Percentiles rank a stretch among this genome's conserved stretches.
Evolutionary conservation across 2,797 vertebrate genomes (phyloP).

Genomic region (Poeciliopsis presidionis): DNA sequence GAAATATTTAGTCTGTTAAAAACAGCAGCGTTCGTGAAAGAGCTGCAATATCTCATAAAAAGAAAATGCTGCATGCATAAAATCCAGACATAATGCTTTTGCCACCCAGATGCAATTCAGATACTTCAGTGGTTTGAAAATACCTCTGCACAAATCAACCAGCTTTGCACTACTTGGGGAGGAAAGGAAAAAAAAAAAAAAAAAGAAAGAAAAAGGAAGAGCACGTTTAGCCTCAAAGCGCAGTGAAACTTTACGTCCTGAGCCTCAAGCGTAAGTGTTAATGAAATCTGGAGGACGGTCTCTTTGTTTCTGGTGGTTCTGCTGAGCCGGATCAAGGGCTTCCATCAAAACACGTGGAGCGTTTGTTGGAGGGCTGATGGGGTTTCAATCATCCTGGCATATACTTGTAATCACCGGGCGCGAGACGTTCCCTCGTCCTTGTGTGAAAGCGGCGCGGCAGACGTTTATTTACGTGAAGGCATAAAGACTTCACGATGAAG

Average conservation of each 20-base stretch:
- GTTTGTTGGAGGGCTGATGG: background rate
- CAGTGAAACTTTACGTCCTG: slow-evolving; percentile 12
- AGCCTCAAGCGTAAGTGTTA: slow-evolving; percentile 8
- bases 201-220: background rate
- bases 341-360: background rate
- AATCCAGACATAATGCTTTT: background rate
- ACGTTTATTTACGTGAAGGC: slow-evolving; percentile 27
- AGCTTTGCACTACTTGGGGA: background rate
- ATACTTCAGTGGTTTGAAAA: background rate
- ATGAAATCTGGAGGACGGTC: slow-evolving; percentile 7
- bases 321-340: background rate
- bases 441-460: slow-evolving; percentile 12
- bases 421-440: slow-evolving; percentile 30
- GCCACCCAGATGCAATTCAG: background rate
- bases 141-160: background rate
- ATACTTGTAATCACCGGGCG: slow-evolving; percentile 16
- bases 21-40: background rate
- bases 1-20: background rate
- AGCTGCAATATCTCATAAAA: background rate
- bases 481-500: slow-evolving; percentile 16
- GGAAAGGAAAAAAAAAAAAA: background rate
- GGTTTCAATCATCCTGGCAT: slow-evolving; percentile 21
- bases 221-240: slow-evolving; percentile 1
- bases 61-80: background rate
- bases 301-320: slow-evolving; percentile 11